Evolutionary conservation across 2,888 invertebrate species (phyloP), one percentile per base, ranked within the genome.

Genomic region (Venusia cambrica): DNA sequence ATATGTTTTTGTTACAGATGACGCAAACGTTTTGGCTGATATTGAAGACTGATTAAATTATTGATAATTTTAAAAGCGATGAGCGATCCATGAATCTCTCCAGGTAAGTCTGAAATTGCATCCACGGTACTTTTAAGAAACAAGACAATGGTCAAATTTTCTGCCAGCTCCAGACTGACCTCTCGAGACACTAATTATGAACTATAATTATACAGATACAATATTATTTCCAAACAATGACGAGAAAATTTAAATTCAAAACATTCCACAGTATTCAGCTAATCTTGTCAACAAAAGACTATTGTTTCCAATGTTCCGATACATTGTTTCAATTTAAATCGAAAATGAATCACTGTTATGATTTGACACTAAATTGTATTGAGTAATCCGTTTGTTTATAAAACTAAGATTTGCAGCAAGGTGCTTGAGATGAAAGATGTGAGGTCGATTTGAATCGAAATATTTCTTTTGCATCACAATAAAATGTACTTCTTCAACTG

Each of bases 231-330:
- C 62, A 76, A 81, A 83, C 83, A 83, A 77, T 75, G 70, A 69
- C 75, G 78, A 68, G 78, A 80, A 77, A 67, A 76, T 74, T 79
- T 70, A 70, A 76, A 76, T 74, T 76, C 76, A 83, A 79, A 85
- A 85, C 84, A 87, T 78, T 75, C 76, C 70, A 72, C 74, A 73
- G 75, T 71, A 81, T 84, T 84, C 81, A 83, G 84, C 84, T 85
- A 84, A 87, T 85, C 83, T 80, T 71, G 74, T 76, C 79, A 79
- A 87, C 83, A 87, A 84, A 80, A 69, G 79, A 75, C 80, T 76
- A 85, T 85, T 87, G 85, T 87, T 73, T 74, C 66, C 14, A 38
- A 12, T 9, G 11, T 70, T 70, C 65, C 42, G 36, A 73, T 61
- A 83, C 84, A 87, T 84, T 85, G 87, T 87, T 77, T 81, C 76